Conservation (phyloP, 2,797 vertebrate species). For the Coregonus ussuriensis region DNA sequence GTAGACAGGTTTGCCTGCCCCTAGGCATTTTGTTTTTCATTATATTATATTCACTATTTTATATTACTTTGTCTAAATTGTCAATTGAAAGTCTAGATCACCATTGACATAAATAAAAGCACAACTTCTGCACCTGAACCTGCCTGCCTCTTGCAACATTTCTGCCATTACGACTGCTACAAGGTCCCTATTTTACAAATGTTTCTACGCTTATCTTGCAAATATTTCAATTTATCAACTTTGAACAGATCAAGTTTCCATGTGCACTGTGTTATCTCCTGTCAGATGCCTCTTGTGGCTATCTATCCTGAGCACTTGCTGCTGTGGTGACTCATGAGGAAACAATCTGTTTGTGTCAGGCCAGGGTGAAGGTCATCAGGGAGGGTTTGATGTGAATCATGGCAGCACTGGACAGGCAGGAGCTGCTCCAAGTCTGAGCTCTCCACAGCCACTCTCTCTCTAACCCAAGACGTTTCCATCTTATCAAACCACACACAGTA, state of each 20-base stretch:
- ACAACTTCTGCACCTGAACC: no score
- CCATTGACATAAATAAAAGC: no score
- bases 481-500: constrained; percentile 48
- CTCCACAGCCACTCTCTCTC: constrained; percentile 4
- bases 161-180: no score
- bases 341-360: constrained; percentile 61
- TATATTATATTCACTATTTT: no score
- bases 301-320: constrained; percentile 45
- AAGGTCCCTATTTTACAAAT: neutral
- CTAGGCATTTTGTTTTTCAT: no score
- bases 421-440: constrained; percentile 17
- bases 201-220: constrained; percentile 36
- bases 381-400: constrained; percentile 47
- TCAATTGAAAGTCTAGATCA: no score
- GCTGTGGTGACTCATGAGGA: constrained; percentile 67
- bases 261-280: constrained; percentile 53
- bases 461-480: constrained; percentile 37
- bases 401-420: constrained; percentile 42
- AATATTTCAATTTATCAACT: constrained; percentile 57
- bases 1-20: no score
- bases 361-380: constrained; percentile 61
- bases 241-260: constrained; percentile 57
- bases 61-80: no score
- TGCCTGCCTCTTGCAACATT: no score
- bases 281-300: constrained; percentile 60